Percentiles rank a stretch among this genome's conserved stretches.
Evolutionary conservation across 2,113 vertebrate genomes (phyloP).

Genomic region (Scopus umbretta): DNA sequence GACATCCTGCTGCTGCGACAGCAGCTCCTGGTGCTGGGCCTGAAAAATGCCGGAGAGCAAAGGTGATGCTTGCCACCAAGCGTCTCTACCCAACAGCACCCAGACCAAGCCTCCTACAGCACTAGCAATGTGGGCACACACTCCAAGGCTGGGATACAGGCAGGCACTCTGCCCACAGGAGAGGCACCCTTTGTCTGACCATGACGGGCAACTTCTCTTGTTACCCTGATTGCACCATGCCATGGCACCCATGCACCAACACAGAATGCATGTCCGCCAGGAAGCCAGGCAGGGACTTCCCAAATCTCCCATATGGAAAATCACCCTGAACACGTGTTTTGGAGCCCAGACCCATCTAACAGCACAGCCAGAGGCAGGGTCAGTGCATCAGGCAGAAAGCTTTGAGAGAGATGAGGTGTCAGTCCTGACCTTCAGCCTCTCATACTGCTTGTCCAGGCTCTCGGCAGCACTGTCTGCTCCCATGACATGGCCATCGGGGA

Average conservation of each 20-base stretch:
- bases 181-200: neutral
- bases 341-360: neutral
- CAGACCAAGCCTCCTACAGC: neutral
- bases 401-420: neutral
- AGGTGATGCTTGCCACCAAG: neutral
- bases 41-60: neutral
- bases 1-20: constrained; percentile 87
- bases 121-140: neutral
- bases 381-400: rapidly evolving
- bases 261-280: neutral
- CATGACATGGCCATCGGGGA: neutral
- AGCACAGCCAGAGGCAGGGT: neutral
- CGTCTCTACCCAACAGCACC: too few relatives aligned
- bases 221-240: too few relatives aligned
- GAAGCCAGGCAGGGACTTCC: neutral
- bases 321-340: rapidly evolving
- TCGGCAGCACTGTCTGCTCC: constrained; percentile 23
- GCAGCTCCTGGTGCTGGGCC: constrained; percentile 85
- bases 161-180: neutral
- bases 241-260: neutral
- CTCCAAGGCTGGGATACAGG: neutral
- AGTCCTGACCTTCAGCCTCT: constrained; percentile 82
- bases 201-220: rapidly evolving
- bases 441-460: constrained; percentile 75
- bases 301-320: neutral